Evolutionary conservation across 2,888 invertebrate genomes (phyloP).

Genomic region (Zaprionus bogoriensis): DNA sequence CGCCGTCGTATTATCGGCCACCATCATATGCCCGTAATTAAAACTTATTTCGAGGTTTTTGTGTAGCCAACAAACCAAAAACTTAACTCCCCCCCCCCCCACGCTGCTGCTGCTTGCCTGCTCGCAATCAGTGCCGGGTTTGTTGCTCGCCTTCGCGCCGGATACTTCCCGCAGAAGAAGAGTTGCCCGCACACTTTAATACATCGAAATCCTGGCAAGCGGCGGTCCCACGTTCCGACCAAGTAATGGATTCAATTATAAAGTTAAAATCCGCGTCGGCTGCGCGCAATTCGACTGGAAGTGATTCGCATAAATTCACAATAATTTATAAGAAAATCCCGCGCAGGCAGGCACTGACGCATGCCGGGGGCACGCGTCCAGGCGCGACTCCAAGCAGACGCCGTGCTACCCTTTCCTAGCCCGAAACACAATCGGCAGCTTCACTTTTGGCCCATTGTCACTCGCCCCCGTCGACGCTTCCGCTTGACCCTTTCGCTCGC

Average conservation of each 20-base stretch:
- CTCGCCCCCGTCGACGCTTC: not conserved
- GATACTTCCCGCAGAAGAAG: no score
- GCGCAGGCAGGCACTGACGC: no score
- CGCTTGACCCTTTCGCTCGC: conserved; percentile 71
- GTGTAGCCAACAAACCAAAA: conserved; percentile 75
- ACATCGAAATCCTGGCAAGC: conserved; percentile 72
- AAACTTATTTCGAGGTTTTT: conserved; percentile 75
- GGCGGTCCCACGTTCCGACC: conserved; percentile 58
- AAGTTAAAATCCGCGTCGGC: conserved; percentile 74
- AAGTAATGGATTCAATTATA: conserved; percentile 78
- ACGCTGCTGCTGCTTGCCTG: not conserved
- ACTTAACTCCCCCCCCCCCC: conserved; percentile 57
- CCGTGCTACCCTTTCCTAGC: not conserved
- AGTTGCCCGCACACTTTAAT: conserved; percentile 64
- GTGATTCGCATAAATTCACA: conserved; percentile 79
- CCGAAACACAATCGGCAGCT: not conserved
- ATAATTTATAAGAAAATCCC: conserved; percentile 78
- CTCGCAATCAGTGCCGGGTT: conserved; percentile 39
- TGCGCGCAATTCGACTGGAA: conserved; percentile 71
- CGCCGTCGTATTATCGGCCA: conserved; percentile 69
- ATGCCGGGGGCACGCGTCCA: not conserved
- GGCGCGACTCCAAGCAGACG: no score
- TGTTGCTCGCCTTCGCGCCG: no score
- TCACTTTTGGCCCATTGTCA: conserved; percentile 39
- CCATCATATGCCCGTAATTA: conserved; percentile 78